These are phyloP conservation scores for Polydrusus pterygomalis DNA, from an alignment of 2,888 invertebrate genomes.

Conservation along the genomic window DNA sequence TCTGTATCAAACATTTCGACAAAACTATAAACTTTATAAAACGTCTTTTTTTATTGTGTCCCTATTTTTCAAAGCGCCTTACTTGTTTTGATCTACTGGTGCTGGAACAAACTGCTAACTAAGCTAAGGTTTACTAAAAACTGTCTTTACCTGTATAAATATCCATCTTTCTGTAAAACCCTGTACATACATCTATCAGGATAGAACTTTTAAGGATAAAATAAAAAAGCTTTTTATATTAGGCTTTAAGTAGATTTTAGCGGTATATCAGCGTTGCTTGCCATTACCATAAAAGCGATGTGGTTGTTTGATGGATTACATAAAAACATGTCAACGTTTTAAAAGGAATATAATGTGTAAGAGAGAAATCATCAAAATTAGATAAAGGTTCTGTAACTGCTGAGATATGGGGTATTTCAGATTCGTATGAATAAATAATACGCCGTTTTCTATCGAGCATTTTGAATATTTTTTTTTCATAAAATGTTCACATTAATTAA, in stretches of 20 bases:
- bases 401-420: neutral
- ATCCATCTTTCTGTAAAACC: neutral
- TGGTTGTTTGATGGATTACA: neutral
- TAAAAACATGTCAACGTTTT: constrained; percentile 1
- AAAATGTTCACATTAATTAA: too few species aligned
- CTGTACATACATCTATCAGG: neutral
- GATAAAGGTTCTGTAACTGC: neutral
- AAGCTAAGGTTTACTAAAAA: too few species aligned
- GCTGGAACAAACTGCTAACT: too few species aligned
- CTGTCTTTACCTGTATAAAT: too few species aligned
- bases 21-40: too few species aligned
- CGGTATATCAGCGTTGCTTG: neutral
- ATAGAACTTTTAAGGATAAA: neutral
- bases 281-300: constrained; percentile 8
- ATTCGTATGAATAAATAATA: too few species aligned
- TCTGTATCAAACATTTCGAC: too few species aligned
- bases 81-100: too few species aligned
- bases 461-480: too few species aligned
- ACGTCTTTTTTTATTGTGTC: too few species aligned
- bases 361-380: neutral
- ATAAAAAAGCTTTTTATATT: constrained; percentile 14
- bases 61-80: too few species aligned
- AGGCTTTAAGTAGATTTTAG: constrained; percentile 4
- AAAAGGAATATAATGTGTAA: constrained; percentile 7
- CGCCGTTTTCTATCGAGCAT: too few species aligned